Base-by-base conservation (phyloP, 2,113 vertebrate species). In the Mirza zaza region DNA sequence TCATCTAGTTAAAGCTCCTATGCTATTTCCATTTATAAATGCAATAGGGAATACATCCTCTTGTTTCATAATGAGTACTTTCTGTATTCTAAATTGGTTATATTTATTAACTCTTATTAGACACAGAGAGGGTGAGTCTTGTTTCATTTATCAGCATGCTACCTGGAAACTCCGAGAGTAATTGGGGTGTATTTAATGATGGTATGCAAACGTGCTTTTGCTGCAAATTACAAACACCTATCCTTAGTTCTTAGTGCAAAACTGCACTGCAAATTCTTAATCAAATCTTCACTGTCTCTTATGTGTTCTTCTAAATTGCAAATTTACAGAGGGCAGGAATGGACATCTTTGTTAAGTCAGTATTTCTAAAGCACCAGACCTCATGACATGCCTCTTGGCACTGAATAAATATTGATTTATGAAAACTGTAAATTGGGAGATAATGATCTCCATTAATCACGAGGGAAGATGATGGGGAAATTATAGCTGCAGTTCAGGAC, bases 381-480 rank as follows among this genome's bases (percentile, higher is more conserved):
- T 94, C 14, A 68, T 83, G 8, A 34, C 63, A 90, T 83, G 23
- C 68, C 75, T 93, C 29, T 77, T 95, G 83, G 59, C 27, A 93
- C 63, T 93, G 21, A 91, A 93, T 96, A 95, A 89, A 95, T 93
- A 90, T 32, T 95, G 59, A 98, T 65, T 91, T 91, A 91, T 80
- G 50, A 91, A 96, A 96, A 87, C 8, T 20, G 75, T 59, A 95
- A 92, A 95, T 87, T 84, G 63, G n/a, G 15, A 96, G 23, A 90
- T 96, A 96, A 97, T 95, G 63, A 95, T 96, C 48, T 93, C 50
- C 45, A 42, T 96, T 97, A 89, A 93, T 97, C 90, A 96, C 42
- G 80, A 1, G 36, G 12, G 15, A 85, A 93, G 48, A 81, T 50
- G 42, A 75, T n/a, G 21, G n/a, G 27, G 34, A 92, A 68, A 68